Percentiles rank a stretch among this genome's conserved stretches.
Conservation (phyloP, 1,140 invertebrate genomes). For the Venturia canescens region DNA sequence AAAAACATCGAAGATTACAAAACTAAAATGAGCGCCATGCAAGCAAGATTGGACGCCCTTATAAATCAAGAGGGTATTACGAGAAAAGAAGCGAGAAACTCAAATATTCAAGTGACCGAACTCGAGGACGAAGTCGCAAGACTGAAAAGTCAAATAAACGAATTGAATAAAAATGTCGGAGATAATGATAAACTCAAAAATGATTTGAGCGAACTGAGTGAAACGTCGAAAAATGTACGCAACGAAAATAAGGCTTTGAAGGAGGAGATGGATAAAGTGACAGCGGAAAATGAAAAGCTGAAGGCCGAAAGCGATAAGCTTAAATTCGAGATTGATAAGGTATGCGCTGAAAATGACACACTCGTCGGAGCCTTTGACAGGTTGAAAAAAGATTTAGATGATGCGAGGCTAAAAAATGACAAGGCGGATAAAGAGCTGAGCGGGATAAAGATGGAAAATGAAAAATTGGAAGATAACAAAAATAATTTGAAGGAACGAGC, state of each 20-base stretch:
- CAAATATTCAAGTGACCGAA: constrained; percentile 46
- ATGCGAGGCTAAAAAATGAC: constrained; percentile 46
- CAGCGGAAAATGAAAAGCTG: constrained; percentile 51
- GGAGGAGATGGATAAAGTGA: constrained; percentile 47
- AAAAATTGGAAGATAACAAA: constrained; percentile 38
- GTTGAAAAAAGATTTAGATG: constrained; percentile 51
- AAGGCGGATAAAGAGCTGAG: constrained; percentile 43
- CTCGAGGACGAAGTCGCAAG: constrained; percentile 51
- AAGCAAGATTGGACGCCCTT: constrained; percentile 52
- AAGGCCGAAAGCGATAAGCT: constrained; percentile 45
- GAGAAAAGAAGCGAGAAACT: constrained; percentile 49
- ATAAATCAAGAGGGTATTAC: constrained; percentile 47
- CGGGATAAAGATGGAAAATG: constrained; percentile 41
- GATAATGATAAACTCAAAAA: constrained; percentile 37
- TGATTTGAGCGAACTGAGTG: constrained; percentile 37
- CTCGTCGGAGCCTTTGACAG: constrained; percentile 20
- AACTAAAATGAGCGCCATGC: constrained; percentile 44
- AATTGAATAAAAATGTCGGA: constrained; percentile 44
- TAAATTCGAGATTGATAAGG: constrained; percentile 49
- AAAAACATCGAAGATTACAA: constrained; percentile 34
- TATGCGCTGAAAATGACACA: constrained; percentile 47
- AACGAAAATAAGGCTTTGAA: background rate
- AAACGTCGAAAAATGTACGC: constrained; percentile 8
- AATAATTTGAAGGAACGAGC: constrained; percentile 46
- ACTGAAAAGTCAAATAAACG: background rate